phyloP scores from a whole-genome alignment of 2,797 vertebrate species.

The Pterois miles region DNA sequence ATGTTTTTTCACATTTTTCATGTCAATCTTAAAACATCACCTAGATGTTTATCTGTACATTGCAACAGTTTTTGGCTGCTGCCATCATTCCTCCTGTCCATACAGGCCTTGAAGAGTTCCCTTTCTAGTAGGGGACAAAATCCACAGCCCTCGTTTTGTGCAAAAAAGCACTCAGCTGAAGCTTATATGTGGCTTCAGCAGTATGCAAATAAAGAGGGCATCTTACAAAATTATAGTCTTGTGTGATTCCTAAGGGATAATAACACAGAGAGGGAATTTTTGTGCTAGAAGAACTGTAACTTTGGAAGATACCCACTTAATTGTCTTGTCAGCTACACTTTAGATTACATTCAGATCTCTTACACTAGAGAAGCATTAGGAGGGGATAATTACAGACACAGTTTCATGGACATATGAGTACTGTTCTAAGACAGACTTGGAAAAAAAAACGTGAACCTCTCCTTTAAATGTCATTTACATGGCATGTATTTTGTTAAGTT shows the following conservation, averaged over 20 bases:
- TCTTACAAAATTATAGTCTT: not conserved
- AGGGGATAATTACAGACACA: not conserved
- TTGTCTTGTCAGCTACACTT: not conserved
- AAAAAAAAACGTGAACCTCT: not conserved
- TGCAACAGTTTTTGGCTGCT: not conserved
- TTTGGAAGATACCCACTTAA: not conserved
- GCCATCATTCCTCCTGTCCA: not conserved
- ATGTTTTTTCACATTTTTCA: not conserved
- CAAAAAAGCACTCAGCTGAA: not conserved
- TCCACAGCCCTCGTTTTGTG: not conserved
- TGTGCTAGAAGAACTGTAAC: not conserved
- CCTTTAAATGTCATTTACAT: slow-evolving; percentile 4
- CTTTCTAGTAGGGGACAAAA: not conserved
- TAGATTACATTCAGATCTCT: not conserved
- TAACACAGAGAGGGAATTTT: not conserved
- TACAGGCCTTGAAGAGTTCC: not conserved
- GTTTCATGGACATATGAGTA: not conserved
- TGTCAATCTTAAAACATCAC: not conserved
- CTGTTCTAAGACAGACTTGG: not conserved
- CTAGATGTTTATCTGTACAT: not conserved
- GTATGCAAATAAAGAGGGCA: not conserved
- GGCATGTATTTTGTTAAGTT: slow-evolving; percentile 16
- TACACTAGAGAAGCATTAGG: not conserved
- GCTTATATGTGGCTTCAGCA: not conserved
- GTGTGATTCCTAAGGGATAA: not conserved